phyloP scores from a whole-genome alignment of 2,797 vertebrate species.

The Sebastes steindachneri region DNA sequence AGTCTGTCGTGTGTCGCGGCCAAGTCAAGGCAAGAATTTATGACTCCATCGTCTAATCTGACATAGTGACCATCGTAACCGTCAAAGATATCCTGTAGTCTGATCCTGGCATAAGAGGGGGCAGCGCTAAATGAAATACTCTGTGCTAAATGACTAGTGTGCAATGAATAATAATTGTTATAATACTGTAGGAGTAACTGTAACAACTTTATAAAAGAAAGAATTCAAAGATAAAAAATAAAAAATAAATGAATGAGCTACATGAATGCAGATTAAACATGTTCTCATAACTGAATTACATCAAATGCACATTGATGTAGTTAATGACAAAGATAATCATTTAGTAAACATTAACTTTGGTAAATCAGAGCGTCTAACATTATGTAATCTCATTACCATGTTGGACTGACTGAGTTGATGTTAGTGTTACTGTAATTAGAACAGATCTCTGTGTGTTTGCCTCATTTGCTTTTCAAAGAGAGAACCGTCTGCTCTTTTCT shows the following conservation, averaged over 20 bases:
- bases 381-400: neutral
- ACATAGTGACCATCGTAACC: too few species aligned
- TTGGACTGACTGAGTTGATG: neutral
- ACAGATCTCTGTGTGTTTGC: neutral
- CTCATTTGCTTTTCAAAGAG: conserved; percentile 7
- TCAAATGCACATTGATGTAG: neutral
- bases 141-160: neutral
- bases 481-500: conserved; percentile 25
- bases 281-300: neutral
- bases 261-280: too few species aligned
- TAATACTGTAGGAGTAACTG: neutral
- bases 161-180: neutral
- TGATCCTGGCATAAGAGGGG: too few species aligned
- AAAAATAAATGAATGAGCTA: neutral
- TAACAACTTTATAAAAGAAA: neutral
- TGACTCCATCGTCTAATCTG: too few species aligned
- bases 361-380: neutral
- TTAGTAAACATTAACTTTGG: neutral
- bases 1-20: too few species aligned
- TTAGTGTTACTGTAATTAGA: neutral
- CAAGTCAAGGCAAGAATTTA: too few species aligned
- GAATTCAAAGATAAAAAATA: neutral
- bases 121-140: neutral
- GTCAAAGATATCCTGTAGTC: too few species aligned
- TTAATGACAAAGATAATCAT: neutral